These are phyloP conservation scores for Athene noctua DNA, from an alignment of 2,113 vertebrate genomes.

Conservation along the genomic window DNA sequence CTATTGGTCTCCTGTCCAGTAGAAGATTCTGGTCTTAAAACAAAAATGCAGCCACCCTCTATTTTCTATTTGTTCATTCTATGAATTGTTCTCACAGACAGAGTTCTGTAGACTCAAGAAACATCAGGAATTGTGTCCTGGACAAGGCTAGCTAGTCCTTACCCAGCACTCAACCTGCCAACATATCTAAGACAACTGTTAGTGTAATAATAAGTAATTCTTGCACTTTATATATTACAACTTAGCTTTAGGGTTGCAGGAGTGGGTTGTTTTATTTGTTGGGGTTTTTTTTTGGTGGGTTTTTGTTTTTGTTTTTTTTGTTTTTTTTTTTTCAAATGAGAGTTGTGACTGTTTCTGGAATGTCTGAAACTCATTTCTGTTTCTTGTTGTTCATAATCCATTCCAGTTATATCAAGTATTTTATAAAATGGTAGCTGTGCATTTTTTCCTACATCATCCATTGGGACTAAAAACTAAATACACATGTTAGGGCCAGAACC, in stretches of 20 bases:
- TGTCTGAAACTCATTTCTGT: neutral
- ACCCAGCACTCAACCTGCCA: neutral
- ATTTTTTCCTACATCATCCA: neutral
- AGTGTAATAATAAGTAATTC: neutral
- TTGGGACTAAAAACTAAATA: neutral
- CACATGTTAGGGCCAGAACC: neutral
- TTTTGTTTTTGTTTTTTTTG: neutral
- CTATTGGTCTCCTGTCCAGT: neutral
- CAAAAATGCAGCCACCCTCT: neutral
- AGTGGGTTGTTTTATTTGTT: neutral
- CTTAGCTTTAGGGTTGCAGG: neutral
- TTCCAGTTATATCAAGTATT: slow-evolving; percentile 20
- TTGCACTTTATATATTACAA: neutral
- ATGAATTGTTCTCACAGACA: neutral
- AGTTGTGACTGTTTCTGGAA: neutral
- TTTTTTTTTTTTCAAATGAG: neutral
- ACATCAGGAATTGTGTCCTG: neutral
- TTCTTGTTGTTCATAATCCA: neutral
- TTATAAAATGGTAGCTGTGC: neutral
- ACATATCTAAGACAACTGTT: neutral
- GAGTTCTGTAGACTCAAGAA: neutral
- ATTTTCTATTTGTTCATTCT: neutral
- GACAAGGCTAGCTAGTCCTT: neutral
- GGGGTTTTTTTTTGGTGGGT: too few relatives aligned
- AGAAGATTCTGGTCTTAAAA: neutral